These are phyloP conservation scores for Drosophila tropicalis DNA, from an alignment of 1,140 invertebrate genomes.

Conservation along the genomic window DNA sequence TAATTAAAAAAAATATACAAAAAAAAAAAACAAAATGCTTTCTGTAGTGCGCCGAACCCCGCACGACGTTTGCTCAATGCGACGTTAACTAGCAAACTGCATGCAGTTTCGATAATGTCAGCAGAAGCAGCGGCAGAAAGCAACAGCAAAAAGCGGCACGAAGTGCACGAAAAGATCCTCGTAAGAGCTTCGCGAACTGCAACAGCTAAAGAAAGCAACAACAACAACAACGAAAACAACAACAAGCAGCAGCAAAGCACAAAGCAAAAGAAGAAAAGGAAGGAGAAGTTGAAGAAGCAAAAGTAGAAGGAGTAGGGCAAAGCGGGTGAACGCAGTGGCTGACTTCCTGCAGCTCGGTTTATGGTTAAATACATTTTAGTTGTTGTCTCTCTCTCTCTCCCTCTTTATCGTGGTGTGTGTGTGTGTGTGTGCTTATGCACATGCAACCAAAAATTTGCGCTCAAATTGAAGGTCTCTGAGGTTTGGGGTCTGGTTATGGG, in stretches of 20 bases:
- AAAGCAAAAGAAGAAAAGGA: slow-evolving; percentile 7
- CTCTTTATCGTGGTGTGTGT: background rate
- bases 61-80: slow-evolving; percentile 69
- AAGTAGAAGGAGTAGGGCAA: slow-evolving; percentile 1
- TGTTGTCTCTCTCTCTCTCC: no score
- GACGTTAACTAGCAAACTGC: slow-evolving; percentile 75
- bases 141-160: slow-evolving; percentile 18
- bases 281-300: background rate
- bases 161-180: slow-evolving; percentile 21
- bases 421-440: background rate
- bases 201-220: slow-evolving; percentile 27
- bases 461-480: slow-evolving; percentile 9
- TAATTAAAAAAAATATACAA: background rate
- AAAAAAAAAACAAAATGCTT: background rate
- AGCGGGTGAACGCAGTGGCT: slow-evolving; percentile 3
- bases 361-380: slow-evolving; percentile 9
- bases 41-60: slow-evolving; percentile 28
- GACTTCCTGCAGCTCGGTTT: slow-evolving; percentile 40
- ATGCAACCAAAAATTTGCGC: slow-evolving; percentile 8
- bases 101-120: slow-evolving; percentile 53
- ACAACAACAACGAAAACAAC: slow-evolving; percentile 21
- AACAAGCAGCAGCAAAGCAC: slow-evolving; percentile 6
- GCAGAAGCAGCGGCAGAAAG: slow-evolving; percentile 12
- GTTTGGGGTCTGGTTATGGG: slow-evolving; percentile 9
- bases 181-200: slow-evolving; percentile 22